phyloP scores from a whole-genome alignment of 1,140 invertebrate species.

The Heliconius hermathena region DNA sequence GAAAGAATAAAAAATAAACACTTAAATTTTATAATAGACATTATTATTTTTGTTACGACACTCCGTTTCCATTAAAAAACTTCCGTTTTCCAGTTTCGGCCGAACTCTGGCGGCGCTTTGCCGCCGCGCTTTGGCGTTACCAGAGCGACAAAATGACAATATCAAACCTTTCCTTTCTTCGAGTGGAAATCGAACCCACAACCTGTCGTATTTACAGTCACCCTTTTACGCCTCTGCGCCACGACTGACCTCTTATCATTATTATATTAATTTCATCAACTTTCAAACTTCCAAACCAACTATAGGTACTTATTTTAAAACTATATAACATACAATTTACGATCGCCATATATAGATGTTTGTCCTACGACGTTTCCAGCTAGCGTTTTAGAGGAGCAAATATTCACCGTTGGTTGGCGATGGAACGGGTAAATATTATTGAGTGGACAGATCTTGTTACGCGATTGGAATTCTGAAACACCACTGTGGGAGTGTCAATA shows the following conservation, averaged over 20 bases:
- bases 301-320: not conserved
- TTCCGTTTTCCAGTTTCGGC: too few species aligned
- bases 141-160: too few species aligned
- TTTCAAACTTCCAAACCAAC: not conserved
- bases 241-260: too few species aligned
- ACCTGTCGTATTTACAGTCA: too few species aligned
- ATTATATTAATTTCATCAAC: not conserved
- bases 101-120: too few species aligned
- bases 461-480: conserved; percentile 14
- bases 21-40: too few species aligned
- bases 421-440: conserved; percentile 22
- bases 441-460: conserved; percentile 29
- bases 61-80: not conserved
- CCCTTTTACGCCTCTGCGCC: too few species aligned
- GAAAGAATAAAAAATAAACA: too few species aligned
- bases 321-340: not conserved
- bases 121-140: too few species aligned
- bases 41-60: not conserved
- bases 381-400: conserved; percentile 15
- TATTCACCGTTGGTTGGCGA: conserved; percentile 9
- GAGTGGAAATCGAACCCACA: too few species aligned
- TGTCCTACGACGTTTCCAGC: not conserved
- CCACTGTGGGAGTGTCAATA: conserved; percentile 10
- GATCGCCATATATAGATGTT: not conserved
- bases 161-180: too few species aligned